A percentile compares a stretch with the other conserved stretches of the same genome.
phyloP scores from a whole-genome alignment of 2,888 invertebrate genomes.

The Aspidiotus rigidus region DNA sequence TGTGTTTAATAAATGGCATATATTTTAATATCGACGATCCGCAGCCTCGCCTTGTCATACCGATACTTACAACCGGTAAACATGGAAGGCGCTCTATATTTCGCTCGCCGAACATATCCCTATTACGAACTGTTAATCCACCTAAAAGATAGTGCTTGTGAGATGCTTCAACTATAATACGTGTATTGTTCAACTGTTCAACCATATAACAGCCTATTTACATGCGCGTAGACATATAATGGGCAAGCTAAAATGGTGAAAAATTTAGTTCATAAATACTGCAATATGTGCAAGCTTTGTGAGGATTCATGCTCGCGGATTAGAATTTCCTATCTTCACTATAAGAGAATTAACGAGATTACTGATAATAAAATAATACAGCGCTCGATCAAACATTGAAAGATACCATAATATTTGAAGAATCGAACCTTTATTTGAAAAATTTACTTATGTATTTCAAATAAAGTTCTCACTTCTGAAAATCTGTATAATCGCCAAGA shows the following conservation, averaged over 20 bases:
- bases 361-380: too few relatives aligned
- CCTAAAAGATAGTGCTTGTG: not conserved
- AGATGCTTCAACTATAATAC: not conserved
- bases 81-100: not conserved
- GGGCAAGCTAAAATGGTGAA: not conserved
- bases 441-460: too few relatives aligned
- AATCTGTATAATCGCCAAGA: too few relatives aligned
- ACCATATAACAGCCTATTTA: too few relatives aligned
- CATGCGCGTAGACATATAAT: not conserved
- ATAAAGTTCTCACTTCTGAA: too few relatives aligned
- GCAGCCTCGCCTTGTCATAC: not conserved
- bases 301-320: not conserved
- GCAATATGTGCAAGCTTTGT: not conserved
- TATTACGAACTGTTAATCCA: not conserved
- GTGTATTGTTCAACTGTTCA: not conserved
- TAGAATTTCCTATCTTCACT: too few relatives aligned
- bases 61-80: not conserved
- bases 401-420: too few relatives aligned
- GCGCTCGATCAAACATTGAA: too few relatives aligned
- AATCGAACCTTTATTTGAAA: too few relatives aligned
- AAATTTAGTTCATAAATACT: not conserved
- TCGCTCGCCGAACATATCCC: not conserved
- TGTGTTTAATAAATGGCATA: constrained; percentile 4
- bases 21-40: not conserved
- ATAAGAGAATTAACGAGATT: too few relatives aligned